These are phyloP conservation scores for Cataglyphis hispanica DNA, from an alignment of 1,140 invertebrate species.

Conservation along the genomic window DNA sequence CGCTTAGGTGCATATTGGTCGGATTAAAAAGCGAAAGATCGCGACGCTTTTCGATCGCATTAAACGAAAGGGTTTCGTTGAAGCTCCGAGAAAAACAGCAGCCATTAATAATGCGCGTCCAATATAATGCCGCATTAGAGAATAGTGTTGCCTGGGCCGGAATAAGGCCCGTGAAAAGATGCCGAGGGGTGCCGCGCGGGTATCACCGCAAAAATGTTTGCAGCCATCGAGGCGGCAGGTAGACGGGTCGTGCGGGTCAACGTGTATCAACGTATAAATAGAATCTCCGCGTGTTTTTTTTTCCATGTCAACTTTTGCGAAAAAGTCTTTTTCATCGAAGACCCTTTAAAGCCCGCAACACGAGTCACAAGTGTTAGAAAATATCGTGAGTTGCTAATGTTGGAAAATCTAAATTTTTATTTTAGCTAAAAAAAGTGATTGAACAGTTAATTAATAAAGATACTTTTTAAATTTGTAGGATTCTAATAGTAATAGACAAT, in stretches of 20 bases:
- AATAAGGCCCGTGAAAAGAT: conserved; percentile 65
- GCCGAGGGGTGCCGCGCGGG: conserved; percentile 47
- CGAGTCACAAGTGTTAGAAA: conserved; percentile 48
- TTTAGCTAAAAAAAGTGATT: neutral
- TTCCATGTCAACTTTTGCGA: conserved; percentile 33
- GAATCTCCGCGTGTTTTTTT: conserved; percentile 23
- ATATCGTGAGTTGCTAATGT: neutral
- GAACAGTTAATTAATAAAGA: too few relatives aligned
- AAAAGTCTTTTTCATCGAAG: conserved; percentile 29
- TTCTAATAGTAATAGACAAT: neutral
- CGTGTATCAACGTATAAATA: conserved; percentile 50
- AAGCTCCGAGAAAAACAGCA: conserved; percentile 51
- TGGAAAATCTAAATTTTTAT: conserved; percentile 8
- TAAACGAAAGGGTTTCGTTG: conserved; percentile 44
- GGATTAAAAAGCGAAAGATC: conserved; percentile 62
- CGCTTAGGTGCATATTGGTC: conserved; percentile 61
- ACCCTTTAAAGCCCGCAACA: conserved; percentile 4
- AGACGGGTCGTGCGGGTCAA: conserved; percentile 67
- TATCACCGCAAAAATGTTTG: conserved; percentile 71
- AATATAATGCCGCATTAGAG: conserved; percentile 80
- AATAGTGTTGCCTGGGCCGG: conserved; percentile 46
- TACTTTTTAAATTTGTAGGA: neutral
- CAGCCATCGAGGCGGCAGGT: conserved; percentile 67
- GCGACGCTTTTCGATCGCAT: conserved; percentile 40
- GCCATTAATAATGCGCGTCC: conserved; percentile 74